Evolutionary conservation across 1,140 invertebrate genomes (phyloP).

Genomic region (Panagrolaimus sp.): DNA sequence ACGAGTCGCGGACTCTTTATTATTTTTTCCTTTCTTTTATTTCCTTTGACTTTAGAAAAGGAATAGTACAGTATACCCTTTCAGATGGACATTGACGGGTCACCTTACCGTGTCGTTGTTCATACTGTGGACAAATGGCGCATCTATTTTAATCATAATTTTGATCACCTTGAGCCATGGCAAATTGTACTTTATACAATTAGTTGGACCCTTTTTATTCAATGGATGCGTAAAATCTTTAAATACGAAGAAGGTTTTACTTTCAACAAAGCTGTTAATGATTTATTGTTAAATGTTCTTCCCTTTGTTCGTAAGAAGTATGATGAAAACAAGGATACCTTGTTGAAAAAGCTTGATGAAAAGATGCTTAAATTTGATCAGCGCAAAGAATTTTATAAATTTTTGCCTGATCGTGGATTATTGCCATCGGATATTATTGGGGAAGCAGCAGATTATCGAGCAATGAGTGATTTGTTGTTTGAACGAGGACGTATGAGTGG

Average conservation of each 20-base stretch:
- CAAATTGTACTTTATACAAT: slow-evolving; percentile 44
- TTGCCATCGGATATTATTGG: slow-evolving; percentile 37
- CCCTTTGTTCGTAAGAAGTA: slow-evolving; percentile 19
- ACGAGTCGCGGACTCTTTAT: too few relatives aligned
- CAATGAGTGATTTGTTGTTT: slow-evolving; percentile 46
- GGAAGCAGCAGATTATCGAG: slow-evolving; percentile 43
- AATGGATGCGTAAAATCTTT: slow-evolving; percentile 43
- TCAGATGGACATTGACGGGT: slow-evolving; percentile 31
- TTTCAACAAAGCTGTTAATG: too few relatives aligned
- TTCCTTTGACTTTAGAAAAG: too few relatives aligned
- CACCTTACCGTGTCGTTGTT: slow-evolving; percentile 36
- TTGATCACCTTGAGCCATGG: slow-evolving; percentile 50
- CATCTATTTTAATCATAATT: slow-evolving; percentile 32
- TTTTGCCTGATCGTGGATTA: slow-evolving; percentile 41
- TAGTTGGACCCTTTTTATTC: slow-evolving; percentile 39
- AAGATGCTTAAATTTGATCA: slow-evolving; percentile 21
- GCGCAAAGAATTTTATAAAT: slow-evolving; percentile 44
- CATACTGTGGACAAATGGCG: slow-evolving; percentile 40
- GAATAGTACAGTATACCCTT: too few relatives aligned
- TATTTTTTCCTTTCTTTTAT: too few relatives aligned
- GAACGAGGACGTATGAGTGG: slow-evolving; percentile 45
- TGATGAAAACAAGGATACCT: slow-evolving; percentile 38
- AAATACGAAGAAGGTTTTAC: slow-evolving; percentile 38
- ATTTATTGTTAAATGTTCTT: slow-evolving; percentile 24
- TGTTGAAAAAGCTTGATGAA: slow-evolving; percentile 16